These are phyloP conservation scores for cat (Felis catus) DNA, from an alignment of 2,113 vertebrate species.

Conservation along the genomic window DNA sequence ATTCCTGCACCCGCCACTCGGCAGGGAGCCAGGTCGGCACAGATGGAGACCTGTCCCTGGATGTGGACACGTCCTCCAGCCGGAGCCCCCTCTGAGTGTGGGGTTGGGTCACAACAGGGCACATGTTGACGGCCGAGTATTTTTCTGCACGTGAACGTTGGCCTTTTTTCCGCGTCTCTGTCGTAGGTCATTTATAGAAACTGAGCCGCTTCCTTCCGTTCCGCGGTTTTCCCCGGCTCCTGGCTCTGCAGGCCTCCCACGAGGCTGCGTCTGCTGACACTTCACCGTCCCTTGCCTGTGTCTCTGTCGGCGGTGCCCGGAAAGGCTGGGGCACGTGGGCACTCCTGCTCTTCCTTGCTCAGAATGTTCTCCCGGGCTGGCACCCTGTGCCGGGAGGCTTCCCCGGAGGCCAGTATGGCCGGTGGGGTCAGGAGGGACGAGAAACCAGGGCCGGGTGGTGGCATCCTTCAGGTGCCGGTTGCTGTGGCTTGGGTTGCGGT, in stretches of 20 bases:
- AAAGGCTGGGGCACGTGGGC: background rate
- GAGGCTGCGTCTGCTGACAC: too few relatives aligned
- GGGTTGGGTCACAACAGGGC: background rate
- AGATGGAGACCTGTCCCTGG: accelerated
- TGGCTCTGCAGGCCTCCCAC: background rate
- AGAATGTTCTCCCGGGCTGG: background rate
- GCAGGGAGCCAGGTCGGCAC: background rate
- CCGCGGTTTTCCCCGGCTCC: too few relatives aligned
- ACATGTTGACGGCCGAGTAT: too few relatives aligned
- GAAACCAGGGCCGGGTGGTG: accelerated
- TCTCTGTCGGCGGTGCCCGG: background rate
- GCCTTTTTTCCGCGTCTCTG: accelerated
- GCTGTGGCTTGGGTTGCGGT: background rate
- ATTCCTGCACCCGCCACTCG: background rate
- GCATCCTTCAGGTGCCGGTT: background rate
- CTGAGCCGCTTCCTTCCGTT: background rate
- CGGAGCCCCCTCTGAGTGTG: background rate
- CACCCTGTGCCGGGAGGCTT: background rate
- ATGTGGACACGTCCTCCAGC: accelerated
- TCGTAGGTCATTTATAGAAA: background rate
- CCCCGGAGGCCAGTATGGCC: background rate
- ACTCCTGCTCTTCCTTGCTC: background rate
- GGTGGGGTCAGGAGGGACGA: background rate
- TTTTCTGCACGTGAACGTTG: background rate
- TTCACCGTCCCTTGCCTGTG: background rate